Percentiles rank a stretch among this genome's conserved stretches.
These are phyloP conservation scores for Anguilla japonica DNA, from an alignment of 2,113 vertebrate genomes.

Conservation along the genomic window DNA sequence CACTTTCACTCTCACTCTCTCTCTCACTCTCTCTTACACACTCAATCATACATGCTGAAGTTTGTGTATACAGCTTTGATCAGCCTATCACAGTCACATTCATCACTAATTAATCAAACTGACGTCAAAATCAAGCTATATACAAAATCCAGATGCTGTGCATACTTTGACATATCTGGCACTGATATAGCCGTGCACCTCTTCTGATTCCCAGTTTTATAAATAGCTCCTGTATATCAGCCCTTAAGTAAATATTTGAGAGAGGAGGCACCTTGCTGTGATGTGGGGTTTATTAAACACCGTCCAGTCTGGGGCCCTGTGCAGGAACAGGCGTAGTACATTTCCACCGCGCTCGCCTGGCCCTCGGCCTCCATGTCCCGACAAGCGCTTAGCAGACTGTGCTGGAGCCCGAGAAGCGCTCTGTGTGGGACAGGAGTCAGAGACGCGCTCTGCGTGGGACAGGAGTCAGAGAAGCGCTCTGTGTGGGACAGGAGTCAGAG, in stretches of 20 bases:
- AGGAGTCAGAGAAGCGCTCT: no score
- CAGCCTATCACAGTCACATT: no score
- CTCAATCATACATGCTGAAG: no score
- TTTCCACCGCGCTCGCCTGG: not conserved
- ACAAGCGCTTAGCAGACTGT: not conserved
- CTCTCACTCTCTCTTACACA: no score
- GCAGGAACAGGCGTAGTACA: not conserved
- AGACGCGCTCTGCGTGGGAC: no score
- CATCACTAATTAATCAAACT: no score
- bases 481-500: no score
- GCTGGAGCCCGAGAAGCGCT: not conserved
- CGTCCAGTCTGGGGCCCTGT: not conserved
- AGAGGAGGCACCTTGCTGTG: not conserved
- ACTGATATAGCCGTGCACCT: not conserved
- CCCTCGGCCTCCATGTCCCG: no score
- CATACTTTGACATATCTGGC: not conserved
- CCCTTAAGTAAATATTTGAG: constrained; percentile 7
- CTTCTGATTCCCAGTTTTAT: not conserved
- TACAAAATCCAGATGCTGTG: not conserved
- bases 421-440: no score
- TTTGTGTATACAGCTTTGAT: no score
- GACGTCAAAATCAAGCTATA: not conserved
- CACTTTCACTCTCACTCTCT: no score
- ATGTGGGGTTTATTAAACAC: not conserved
- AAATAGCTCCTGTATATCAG: not conserved